phyloP scores from a whole-genome alignment of 2,888 invertebrate species.

The Mimumesa dahlbomi region DNA sequence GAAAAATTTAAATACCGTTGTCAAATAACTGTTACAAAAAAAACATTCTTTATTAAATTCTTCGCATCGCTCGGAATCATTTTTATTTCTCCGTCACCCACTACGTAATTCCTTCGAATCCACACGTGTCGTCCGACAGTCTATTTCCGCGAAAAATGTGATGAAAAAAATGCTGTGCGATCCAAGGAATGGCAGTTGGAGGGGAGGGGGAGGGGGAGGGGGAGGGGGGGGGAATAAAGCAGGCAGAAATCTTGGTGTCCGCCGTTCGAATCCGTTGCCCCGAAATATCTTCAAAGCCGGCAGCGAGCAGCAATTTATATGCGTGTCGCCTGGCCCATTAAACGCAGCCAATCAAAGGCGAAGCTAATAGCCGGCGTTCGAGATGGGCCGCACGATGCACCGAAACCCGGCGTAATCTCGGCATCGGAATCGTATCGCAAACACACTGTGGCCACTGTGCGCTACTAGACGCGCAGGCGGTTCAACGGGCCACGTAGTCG shows the following conservation, averaged over 20 bases:
- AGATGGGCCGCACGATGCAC: conserved; percentile 72
- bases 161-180: too few relatives aligned
- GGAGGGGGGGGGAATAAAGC: too few relatives aligned
- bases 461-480: conserved; percentile 43
- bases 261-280: neutral
- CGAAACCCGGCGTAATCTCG: conserved; percentile 70
- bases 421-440: conserved; percentile 77
- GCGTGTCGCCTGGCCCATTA: conserved; percentile 78
- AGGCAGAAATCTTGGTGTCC: neutral
- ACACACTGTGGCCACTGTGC: conserved; percentile 75
- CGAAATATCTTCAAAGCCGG: conserved; percentile 77
- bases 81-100: too few relatives aligned
- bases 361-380: conserved; percentile 75
- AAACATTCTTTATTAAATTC: too few relatives aligned
- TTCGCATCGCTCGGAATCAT: too few relatives aligned
- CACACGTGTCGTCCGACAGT: too few relatives aligned
- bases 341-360: conserved; percentile 79
- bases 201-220: too few relatives aligned
- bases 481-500: conserved; percentile 34
- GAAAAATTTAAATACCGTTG: too few relatives aligned
- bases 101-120: too few relatives aligned
- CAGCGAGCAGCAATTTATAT: conserved; percentile 77
- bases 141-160: too few relatives aligned
- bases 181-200: too few relatives aligned
- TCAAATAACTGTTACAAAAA: too few relatives aligned